phyloP scores from a whole-genome alignment of 2,113 vertebrate genomes.

The Perccottus glenii region DNA sequence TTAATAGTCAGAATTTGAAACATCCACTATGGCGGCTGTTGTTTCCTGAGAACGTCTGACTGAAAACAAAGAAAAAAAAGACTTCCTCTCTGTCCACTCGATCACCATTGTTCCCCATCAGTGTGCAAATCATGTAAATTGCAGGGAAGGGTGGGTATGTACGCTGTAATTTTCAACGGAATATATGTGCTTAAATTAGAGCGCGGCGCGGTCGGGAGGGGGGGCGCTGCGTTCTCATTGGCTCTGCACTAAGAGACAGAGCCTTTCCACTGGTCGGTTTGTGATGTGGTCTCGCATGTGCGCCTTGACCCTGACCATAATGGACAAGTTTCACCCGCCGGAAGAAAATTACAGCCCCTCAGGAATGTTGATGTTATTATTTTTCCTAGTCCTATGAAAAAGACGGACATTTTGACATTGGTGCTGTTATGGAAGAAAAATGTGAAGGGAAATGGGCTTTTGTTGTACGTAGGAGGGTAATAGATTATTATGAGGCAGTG shows the following conservation, averaged over 20 bases:
- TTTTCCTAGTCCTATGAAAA: conserved; percentile 79
- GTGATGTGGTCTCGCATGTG: conserved; percentile 82
- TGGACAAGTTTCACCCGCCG: conserved; percentile 82
- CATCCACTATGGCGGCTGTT: too few relatives aligned
- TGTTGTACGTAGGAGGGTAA: conserved; percentile 65
- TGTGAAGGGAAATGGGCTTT: conserved; percentile 56
- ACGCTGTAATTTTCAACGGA: conserved; percentile 80
- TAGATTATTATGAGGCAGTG: conserved; percentile 48
- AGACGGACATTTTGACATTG: conserved; percentile 66
- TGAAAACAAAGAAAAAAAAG: too few relatives aligned
- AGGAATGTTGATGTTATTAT: conserved; percentile 84
- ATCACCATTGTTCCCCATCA: conserved; percentile 71
- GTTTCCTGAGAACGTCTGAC: too few relatives aligned
- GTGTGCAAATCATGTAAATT: conserved; percentile 75
- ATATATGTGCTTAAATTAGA: conserved; percentile 80
- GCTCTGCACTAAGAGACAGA: conserved; percentile 74
- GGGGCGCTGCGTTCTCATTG: conserved; percentile 72
- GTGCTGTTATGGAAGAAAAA: conserved; percentile 64
- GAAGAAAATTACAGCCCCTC: conserved; percentile 84
- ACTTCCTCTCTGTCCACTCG: conserved; percentile 22
- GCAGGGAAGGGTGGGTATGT: conserved; percentile 77
- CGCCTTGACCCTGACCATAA: conserved; percentile 86
- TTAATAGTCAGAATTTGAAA: too few relatives aligned
- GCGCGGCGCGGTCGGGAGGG: conserved; percentile 75
- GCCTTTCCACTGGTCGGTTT: conserved; percentile 79